Base-by-base conservation (phyloP, 2,113 vertebrate species). In the Piprites chloris region DNA sequence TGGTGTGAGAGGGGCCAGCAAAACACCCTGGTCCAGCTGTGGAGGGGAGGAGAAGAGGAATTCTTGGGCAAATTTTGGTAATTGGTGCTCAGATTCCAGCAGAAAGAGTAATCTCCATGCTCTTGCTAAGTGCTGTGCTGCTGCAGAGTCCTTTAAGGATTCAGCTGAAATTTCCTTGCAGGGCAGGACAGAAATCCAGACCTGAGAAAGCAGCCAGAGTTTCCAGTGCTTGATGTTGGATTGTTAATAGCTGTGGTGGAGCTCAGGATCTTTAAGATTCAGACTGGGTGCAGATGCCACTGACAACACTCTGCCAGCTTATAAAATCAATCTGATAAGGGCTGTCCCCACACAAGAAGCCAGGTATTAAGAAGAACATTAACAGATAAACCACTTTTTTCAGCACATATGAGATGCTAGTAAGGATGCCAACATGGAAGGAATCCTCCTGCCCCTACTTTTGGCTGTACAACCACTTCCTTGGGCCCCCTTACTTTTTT, bases 221-320 rank as follows among this genome's bases (percentile, higher is more conserved):
- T 73, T 37, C 24, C 4, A 5, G 3, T 6, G 30, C 53, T 89
- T 0, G 0, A 1, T 37, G n/a, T 13, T 37, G 49, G 44, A 4
- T 35, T 0, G 0, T 44, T 63, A 35, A 14, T 4, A 39, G 52
- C 1, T 46, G 39, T 30, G 68, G 14, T 42, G 37, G 66, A 59
- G 59, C 72, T 91, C n/a, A 30, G 65, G 42, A 37, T 58, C 18
- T 44, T 90, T 12, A 35, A 42, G 55, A 42, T 71, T 87, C 39
- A 14, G 55, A 8, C 23, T 75, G 37, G 16, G 23, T 71, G 22
- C 42, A n/a, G 59, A 14, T 62, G 62, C 3, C 49, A 32, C 59
- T 53, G 59, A 58, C n/a, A 85, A 28, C 21, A 17, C 56, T 16
- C 41, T 55, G 56, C 46, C 23, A 28, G 4, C 3, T 66, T 49